Percentiles rank a stretch among this genome's conserved stretches.
Conservation (phyloP, 2,888 invertebrate genomes). For the Pheosia tremula region DNA sequence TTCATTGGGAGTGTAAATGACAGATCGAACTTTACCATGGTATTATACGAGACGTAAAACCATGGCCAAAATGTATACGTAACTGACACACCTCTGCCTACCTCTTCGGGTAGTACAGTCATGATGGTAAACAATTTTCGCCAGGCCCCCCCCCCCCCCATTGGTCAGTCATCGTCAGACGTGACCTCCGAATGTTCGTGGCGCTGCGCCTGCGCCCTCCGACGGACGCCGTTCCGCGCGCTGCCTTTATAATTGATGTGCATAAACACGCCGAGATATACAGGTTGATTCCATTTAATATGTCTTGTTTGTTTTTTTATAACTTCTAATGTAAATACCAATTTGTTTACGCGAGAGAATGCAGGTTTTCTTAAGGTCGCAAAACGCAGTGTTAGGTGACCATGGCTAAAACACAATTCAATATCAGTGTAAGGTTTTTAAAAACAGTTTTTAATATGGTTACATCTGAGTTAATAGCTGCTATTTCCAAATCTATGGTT, state of each 20-base stretch:
- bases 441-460: too few species aligned
- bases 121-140: constrained; percentile 1
- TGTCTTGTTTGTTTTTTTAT: neutral
- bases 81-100: neutral
- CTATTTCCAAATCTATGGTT: too few species aligned
- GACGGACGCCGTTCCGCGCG: constrained; percentile 72
- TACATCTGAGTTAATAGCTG: too few species aligned
- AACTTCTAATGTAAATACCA: neutral
- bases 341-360: too few species aligned
- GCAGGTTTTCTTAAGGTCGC: too few species aligned
- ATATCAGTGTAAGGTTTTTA: too few species aligned
- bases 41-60: too few species aligned
- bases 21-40: too few species aligned
- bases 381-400: too few species aligned
- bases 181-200: constrained; percentile 73
- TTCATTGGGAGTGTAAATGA: too few species aligned
- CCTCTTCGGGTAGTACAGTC: neutral
- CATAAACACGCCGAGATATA: constrained; percentile 64
- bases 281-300: neutral
- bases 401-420: too few species aligned
- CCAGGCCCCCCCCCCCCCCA: neutral
- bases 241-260: constrained; percentile 82
- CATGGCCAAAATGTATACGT: too few species aligned
- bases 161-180: constrained; percentile 27
- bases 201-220: constrained; percentile 51